Base-by-base conservation (phyloP, 30 jellyfish, hydroid and myxozoan species). In the Hydra vulgaris region DNA sequence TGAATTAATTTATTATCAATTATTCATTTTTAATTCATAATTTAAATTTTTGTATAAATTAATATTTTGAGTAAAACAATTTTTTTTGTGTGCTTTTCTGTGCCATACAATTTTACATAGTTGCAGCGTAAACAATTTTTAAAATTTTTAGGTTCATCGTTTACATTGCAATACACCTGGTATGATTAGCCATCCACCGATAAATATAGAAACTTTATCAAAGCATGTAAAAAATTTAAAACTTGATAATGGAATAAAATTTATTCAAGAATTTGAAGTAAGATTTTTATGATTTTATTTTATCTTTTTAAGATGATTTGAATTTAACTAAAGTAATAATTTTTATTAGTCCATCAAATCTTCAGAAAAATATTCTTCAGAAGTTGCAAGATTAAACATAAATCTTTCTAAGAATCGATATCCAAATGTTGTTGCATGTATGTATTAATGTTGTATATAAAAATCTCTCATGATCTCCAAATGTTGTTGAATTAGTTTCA, bases 121-220 rank as follows among this genome's bases (percentile, higher is more conserved):
- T n/a, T n/a, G n/a, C n/a, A n/a, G n/a, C n/a, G n/a, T n/a, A n/a
- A n/a, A 70, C 56, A 96, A 91, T 75, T 76, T n/a, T n/a, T n/a
- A n/a, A 40, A 40, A 3, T 40, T 40, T 40, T 40, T 40, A 40
- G 61, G 67, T 92, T 73, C 98, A 92, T 68, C 92, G 98, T 0
- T 61, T 83, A 86, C 89, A 90, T 0, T 82, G 66, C 76, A 92
- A 89, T 21, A 87, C 98, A 0, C 84, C 88, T 8, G 96, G 90
- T 18, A 84, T 92, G 92, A 82, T 69, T 81, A 84, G 74, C 66
- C 98, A 92, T 67, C 98, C 98, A 0, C 98, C 98, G 7, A 81
- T 92, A 52, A 88, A 95, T 8, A 89, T 92, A 7, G 94, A 68
- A 19, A 69, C 88, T 0, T 87, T 92, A 25, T 95, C 84, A 17